These are phyloP conservation scores for Origma solitaria DNA, from an alignment of 2,113 vertebrate species.

Conservation along the genomic window DNA sequence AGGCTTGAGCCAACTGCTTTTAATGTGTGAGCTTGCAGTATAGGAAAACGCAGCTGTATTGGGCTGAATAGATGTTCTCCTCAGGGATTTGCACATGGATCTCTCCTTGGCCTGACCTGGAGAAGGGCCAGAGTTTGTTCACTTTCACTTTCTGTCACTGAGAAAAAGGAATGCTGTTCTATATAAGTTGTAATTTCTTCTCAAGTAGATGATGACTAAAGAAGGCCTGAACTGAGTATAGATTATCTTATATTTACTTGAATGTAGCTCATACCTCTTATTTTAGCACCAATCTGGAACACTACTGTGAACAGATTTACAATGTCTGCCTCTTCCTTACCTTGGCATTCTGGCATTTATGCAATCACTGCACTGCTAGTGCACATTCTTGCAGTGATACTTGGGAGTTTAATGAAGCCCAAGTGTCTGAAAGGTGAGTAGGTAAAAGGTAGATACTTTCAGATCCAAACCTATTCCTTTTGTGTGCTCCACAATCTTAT, in stretches of 20 bases:
- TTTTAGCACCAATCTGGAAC: slow-evolving; percentile 45
- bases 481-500: neutral
- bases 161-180: neutral
- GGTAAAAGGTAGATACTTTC: neutral
- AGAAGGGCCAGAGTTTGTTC: neutral
- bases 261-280: slow-evolving; percentile 28
- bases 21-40: neutral
- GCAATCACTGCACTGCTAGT: neutral
- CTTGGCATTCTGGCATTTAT: slow-evolving; percentile 20
- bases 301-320: slow-evolving; percentile 16
- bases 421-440: neutral
- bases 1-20: neutral
- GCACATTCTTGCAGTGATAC: neutral
- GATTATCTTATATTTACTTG: slow-evolving; percentile 22
- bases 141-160: neutral
- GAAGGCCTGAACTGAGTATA: slow-evolving; percentile 6
- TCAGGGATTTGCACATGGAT: neutral
- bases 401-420: neutral
- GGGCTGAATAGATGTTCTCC: neutral
- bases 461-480: neutral
- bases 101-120: neutral
- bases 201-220: neutral
- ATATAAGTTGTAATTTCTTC: neutral
- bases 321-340: slow-evolving; percentile 17
- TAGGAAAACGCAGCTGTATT: neutral